A percentile compares a stretch with the other conserved stretches of the same genome.
phyloP scores from a whole-genome alignment of 2,113 vertebrate genomes.

The Dunckerocampus dactyliophorus region DNA sequence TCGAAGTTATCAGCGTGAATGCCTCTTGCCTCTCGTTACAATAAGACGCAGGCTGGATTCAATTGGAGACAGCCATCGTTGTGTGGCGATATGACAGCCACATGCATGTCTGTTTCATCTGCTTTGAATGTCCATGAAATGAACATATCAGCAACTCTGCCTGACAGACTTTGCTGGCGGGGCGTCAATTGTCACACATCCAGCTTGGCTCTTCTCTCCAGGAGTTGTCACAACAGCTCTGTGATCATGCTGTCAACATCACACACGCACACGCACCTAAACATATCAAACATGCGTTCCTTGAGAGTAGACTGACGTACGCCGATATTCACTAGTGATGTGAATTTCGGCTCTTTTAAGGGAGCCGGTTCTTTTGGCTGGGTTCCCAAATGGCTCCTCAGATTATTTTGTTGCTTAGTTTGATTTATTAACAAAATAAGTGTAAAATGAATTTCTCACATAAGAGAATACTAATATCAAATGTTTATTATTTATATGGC shows the following conservation, averaged over 20 bases:
- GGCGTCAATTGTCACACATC: conserved; percentile 38
- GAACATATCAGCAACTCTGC: conserved; percentile 8
- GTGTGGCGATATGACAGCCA: no score
- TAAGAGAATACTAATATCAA: no score
- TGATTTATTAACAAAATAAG: no score
- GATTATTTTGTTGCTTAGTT: no score
- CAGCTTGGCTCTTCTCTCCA: conserved; percentile 30
- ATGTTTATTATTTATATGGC: no score
- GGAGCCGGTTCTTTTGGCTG: no score
- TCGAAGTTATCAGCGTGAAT: neutral
- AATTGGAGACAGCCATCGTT: neutral
- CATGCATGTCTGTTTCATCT: no score
- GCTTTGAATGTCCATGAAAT: conserved; percentile 13
- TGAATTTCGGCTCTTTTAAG: no score
- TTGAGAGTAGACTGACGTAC: neutral
- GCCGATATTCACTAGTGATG: neutral
- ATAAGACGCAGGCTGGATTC: neutral
- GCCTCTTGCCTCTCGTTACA: neutral
- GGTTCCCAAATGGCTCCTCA: no score
- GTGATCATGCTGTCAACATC: conserved; percentile 27
- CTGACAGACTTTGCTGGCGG: conserved; percentile 30
- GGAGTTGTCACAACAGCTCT: conserved; percentile 27
- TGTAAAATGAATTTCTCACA: no score
- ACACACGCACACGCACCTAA: neutral
- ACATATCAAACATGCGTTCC: neutral